These are phyloP conservation scores for Mormyrus lacerda DNA, from an alignment of 2,113 vertebrate species.

Conservation along the genomic window DNA sequence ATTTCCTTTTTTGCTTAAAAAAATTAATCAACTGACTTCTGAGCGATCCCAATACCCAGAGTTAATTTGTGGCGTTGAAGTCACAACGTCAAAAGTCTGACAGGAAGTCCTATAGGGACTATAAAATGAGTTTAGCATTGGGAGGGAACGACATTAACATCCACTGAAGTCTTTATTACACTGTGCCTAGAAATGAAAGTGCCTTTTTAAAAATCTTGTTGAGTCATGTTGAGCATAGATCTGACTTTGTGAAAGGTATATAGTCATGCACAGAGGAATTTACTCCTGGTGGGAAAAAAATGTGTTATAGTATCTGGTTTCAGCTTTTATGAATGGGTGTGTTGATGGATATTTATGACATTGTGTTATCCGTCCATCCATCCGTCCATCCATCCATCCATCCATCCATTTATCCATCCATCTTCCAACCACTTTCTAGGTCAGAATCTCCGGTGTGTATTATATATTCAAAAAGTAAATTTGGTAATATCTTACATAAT, in stretches of 20 bases:
- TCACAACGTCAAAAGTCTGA: not conserved
- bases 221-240: not conserved
- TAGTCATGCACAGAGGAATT: not conserved
- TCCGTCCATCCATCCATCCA: not conserved
- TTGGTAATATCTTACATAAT: not conserved
- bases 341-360: not conserved
- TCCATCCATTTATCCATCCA: not conserved
- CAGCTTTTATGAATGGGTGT: not conserved
- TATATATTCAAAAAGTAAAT: not conserved
- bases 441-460: not conserved
- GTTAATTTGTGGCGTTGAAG: slow-evolving; percentile 11
- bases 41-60: not conserved
- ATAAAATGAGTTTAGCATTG: slow-evolving; percentile 12
- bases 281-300: not conserved
- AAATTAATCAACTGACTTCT: not conserved
- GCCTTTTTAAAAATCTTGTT: not conserved
- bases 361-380: not conserved
- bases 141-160: not conserved
- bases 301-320: not conserved
- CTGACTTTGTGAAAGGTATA: not conserved
- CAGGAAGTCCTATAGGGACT: not conserved
- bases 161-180: not conserved
- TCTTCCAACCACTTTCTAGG: not conserved
- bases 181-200: not conserved
- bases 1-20: slow-evolving; percentile 3